Evolutionary conservation across 2,113 vertebrate species (phyloP).

Genomic region (Pterocles burchelli): DNA sequence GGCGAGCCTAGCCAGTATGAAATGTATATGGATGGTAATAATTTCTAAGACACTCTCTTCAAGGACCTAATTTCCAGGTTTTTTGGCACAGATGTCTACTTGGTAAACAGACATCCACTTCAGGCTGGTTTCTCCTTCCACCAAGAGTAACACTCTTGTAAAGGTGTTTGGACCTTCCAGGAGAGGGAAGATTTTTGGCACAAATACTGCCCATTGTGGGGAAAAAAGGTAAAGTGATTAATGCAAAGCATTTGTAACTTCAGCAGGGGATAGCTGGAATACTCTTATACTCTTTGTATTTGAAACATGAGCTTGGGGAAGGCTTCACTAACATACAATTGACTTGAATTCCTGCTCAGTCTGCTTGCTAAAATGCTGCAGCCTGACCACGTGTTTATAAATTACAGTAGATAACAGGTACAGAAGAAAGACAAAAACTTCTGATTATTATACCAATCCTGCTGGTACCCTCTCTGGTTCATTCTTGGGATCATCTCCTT

Average conservation of each 20-base stretch:
- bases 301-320: not conserved
- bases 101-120: not conserved
- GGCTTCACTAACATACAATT: accelerated
- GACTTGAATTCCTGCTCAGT: not conserved
- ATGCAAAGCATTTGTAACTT: not conserved
- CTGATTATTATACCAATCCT: not conserved
- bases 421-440: not conserved
- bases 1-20: not conserved
- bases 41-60: not conserved
- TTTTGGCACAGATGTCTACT: not conserved
- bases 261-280: not conserved
- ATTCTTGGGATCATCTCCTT: not conserved
- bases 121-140: not conserved
- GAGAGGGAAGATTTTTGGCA: not conserved
- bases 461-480: not conserved
- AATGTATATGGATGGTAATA: not conserved
- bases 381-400: not conserved
- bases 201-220: not conserved
- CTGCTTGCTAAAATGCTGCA: not conserved
- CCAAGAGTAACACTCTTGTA: not conserved
- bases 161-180: not conserved
- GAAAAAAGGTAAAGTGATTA: not conserved
- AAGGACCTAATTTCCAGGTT: not conserved
- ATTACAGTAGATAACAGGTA: not conserved
- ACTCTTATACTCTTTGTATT: not conserved